phyloP scores from a whole-genome alignment of 1,140 invertebrate genomes.

The Conus betulinus region DNA sequence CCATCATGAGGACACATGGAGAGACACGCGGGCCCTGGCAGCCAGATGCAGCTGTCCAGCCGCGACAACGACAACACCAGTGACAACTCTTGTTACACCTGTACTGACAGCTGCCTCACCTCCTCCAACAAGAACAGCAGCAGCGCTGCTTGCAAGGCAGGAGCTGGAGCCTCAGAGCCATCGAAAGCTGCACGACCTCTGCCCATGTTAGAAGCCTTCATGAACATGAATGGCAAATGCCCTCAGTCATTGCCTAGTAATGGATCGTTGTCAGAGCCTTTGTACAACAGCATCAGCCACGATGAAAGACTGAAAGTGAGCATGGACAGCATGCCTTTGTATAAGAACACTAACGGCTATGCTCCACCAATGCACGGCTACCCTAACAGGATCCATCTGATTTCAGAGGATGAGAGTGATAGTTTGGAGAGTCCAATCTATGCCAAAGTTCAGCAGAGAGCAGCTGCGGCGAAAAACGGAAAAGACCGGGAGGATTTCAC shows the following conservation, averaged over 20 bases:
- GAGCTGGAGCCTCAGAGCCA: neutral
- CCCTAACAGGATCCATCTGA: slow-evolving; percentile 18
- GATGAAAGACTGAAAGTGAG: neutral
- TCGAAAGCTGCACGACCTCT: neutral
- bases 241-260: neutral
- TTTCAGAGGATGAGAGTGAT: neutral
- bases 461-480: neutral
- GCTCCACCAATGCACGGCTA: neutral
- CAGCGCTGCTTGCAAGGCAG: neutral
- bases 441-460: neutral
- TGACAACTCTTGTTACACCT: slow-evolving; percentile 26
- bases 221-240: slow-evolving; percentile 9
- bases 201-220: neutral
- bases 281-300: slow-evolving; percentile 27
- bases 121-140: slow-evolving; percentile 12
- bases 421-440: neutral
- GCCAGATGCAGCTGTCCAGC: neutral
- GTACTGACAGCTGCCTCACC: slow-evolving; percentile 28
- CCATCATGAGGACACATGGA: neutral
- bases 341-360: neutral
- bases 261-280: slow-evolving; percentile 7
- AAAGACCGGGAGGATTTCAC: slow-evolving; percentile 6
- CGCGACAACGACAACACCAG: slow-evolving; percentile 32
- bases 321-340: neutral
- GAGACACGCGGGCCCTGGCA: neutral